Percentiles rank a stretch among this genome's conserved stretches.
These are phyloP conservation scores for Chelon labrosus DNA, from an alignment of 2,797 vertebrate species.

Conservation along the genomic window DNA sequence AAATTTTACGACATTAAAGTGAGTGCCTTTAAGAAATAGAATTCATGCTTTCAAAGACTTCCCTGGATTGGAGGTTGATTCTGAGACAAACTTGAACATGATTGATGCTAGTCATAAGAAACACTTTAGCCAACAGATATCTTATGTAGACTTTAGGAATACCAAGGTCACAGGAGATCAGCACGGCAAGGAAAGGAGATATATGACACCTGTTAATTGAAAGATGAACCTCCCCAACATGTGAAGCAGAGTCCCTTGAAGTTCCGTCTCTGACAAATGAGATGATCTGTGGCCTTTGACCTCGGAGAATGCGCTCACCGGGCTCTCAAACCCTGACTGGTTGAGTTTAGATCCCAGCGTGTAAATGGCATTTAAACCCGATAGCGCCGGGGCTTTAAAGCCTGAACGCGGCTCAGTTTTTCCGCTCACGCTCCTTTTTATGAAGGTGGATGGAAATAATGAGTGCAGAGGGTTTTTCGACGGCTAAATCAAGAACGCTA, in stretches of 20 bases:
- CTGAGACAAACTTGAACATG: not conserved
- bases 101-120: slow-evolving; percentile 14
- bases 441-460: slow-evolving; percentile 75
- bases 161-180: slow-evolving; percentile 52
- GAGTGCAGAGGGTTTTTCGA: slow-evolving; percentile 53
- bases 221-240: slow-evolving; percentile 63
- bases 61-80: no score
- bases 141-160: slow-evolving; percentile 41
- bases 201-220: slow-evolving; percentile 74
- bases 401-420: slow-evolving; percentile 70
- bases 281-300: slow-evolving; percentile 59
- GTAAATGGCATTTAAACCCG: slow-evolving; percentile 66
- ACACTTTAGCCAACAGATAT: slow-evolving; percentile 28
- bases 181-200: slow-evolving; percentile 51
- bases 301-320: slow-evolving; percentile 49
- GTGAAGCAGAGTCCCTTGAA: slow-evolving; percentile 53
- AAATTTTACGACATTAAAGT: no score
- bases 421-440: slow-evolving; percentile 73
- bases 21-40: not conserved
- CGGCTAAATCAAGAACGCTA: slow-evolving; percentile 64
- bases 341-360: slow-evolving; percentile 67
- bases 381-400: slow-evolving; percentile 69
- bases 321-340: slow-evolving; percentile 41
- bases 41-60: not conserved
- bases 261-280: slow-evolving; percentile 64